Evolutionary conservation across 2,888 invertebrate genomes (phyloP), one percentile per base, ranked within the genome.

Genomic region (Rhagonycha fulva): DNA sequence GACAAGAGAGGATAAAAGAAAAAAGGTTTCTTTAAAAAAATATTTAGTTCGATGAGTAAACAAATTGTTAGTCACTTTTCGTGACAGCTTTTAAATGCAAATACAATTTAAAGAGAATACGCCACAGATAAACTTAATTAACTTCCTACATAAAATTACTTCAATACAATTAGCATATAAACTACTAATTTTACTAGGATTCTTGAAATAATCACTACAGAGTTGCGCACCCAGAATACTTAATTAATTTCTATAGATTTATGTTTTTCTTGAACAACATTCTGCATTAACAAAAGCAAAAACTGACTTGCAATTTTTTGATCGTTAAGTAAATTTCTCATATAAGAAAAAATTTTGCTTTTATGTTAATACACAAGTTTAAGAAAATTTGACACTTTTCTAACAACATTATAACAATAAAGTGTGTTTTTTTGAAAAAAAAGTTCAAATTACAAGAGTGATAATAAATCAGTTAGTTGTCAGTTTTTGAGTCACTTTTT

Each of bases 401-500:
- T 66, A 66, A 14, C 14, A 66, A 66, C 26, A 66, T 23, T 62
- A 62, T 62, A 62, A 66, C 63, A 66, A 66, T 26, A 66, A 66
- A 66, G 19, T 66, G 24, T 23, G 26, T n/a, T 66, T 66, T 63
- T 26, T n/a, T 24, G 26, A 66, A 66, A 66, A 66, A 26, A 66
- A 66, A 66, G 63, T 66, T 66, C 63, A 66, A 66, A 66, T 66
- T 66, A 66, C 63, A 66, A 26, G 62, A 26, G 70, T 70, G 28
- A 62, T 70, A 70, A 70, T 70, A 70, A 70, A 70, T 70, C 70
- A 70, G 62, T 61, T 28, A 30, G 26, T 23, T 61, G 70, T 62
- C 70, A 70, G 62, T 70, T 70, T 70, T 70, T 62, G 47, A 70
- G 62, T 70, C 61, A 70, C 14, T 70, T 70, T 70, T 70, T 70